Evolutionary conservation across 2,797 vertebrate genomes (phyloP), one percentile per base, ranked within the genome.

Genomic region (Trematomus bernacchii): DNA sequence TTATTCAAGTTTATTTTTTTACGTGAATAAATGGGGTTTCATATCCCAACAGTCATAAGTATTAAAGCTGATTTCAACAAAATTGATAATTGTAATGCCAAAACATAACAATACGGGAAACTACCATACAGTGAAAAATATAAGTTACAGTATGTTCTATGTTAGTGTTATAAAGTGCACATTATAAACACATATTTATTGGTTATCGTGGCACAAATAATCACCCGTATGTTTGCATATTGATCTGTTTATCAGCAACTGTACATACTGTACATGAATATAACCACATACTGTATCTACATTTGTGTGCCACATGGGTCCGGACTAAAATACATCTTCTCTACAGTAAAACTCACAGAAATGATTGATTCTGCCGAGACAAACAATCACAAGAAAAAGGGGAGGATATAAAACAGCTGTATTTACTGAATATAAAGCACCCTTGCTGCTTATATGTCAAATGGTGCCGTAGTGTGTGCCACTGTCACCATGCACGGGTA

Each of bases 401-500:
- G 1, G 21, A 18, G 15, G 23, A 64, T n/a, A 42, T 4, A 13
- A 46, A 69, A 66, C 37, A 60, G 72, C 50, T 64, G 10, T 8
- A 81, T 79, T 48, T 48, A 68, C 21, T 43, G 18, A 75, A 55
- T 66, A 55, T 54, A 55, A 77, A 71, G 52, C 48, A 15, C 59
- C 52, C 72, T 60, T 14, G 27, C 78, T 54, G 50, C 66, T 54
- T 76, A 47, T 81, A 60, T 71, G 70, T 89, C 82, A 89, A 50
- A 76, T 76, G 61, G 71, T 83, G 61, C 47, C 73, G 53, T 52
- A 66, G 50, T 73, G 87, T 76, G 83, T 81, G 83, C 89, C 86
- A 75, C 65, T 27, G 79, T 15, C 80, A 84, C 75, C 62, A 84
- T 66, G 89, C 89, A 79, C 79, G 67, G 74, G 68, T 80, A 93